phyloP scores from a whole-genome alignment of 92 coral and sea anemone species.

The Chrysogorgia sp. region DNA sequence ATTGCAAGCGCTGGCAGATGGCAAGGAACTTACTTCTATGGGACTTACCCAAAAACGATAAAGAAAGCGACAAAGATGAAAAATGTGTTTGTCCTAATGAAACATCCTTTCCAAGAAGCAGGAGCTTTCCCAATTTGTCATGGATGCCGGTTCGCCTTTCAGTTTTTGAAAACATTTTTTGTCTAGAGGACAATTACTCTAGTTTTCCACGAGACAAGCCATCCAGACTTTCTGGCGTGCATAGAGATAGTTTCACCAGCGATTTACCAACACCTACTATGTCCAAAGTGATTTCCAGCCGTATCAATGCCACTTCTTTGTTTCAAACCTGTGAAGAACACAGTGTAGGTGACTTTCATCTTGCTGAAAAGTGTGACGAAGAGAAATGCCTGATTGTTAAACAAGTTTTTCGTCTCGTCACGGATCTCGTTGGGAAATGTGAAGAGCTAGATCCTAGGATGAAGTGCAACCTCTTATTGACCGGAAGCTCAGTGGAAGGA shows the following conservation, averaged over 20 bases:
- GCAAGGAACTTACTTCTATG: no score
- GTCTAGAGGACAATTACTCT: not conserved
- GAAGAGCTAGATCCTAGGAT: slow-evolving; percentile 36
- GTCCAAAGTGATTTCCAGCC: not conserved
- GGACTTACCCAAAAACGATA: no score
- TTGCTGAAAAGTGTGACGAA: slow-evolving; percentile 21
- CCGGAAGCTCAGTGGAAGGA: slow-evolving; percentile 50
- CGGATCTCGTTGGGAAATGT: slow-evolving; percentile 21
- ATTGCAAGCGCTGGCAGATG: slow-evolving; percentile 21
- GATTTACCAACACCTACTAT: not conserved
- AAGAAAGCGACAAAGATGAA: no score
- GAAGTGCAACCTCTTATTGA: slow-evolving; percentile 1
- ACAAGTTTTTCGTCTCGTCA: slow-evolving; percentile 36
- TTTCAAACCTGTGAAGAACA: slow-evolving; percentile 15
- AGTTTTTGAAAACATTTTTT: no score
- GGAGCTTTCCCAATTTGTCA: no score
- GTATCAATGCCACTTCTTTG: not conserved
- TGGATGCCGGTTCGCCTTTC: no score
- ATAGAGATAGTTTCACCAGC: no score
- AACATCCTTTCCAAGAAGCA: no score
- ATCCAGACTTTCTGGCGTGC: not conserved
- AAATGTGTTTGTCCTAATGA: no score
- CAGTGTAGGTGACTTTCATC: slow-evolving; percentile 41
- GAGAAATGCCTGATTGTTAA: slow-evolving; percentile 36
- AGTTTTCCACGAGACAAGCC: not conserved